Evolutionary conservation across 2,888 invertebrate species (phyloP), one percentile per base, ranked within the genome.

Genomic region (Pegoplata infirma): DNA sequence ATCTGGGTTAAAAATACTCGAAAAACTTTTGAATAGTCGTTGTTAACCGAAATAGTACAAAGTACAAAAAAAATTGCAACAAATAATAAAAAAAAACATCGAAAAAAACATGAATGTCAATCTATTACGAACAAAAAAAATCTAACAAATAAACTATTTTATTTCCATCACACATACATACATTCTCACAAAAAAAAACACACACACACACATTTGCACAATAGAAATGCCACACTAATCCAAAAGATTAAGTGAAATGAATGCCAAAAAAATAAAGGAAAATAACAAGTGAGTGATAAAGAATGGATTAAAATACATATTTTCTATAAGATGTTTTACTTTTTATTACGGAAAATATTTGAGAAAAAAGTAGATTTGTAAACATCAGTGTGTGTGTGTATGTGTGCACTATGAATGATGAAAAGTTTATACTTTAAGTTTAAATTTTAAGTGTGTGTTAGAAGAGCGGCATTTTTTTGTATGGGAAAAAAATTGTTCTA

Each of bases 241-340:
- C 63, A 10, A 12, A 28, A 40, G 75, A 75, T 75, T 68, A 69
- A 56, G 49, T 55, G 49, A 76, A 69, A 69, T 76, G 63, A 76
- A 63, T 75, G 68, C 28, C 63, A 68, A 68, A 63, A 47, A 49
- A 12, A 32, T 32, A n/a, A 4, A 12, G n/a, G n/a, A n/a, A 40
- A n/a, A 4, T n/a, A 40, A 40, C n/a, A 40, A n/a, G 3, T n/a
- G 12, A 32, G 32, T 32, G 32, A 32, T 40, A 40, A 40, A n/a
- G 36, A 40, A 40, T 40, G 36, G 36, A 40, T 40, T 40, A 40
- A 40, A 25, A 25, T 25, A 5, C 6, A 25, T 25, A n/a, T n/a
- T 40, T 40, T 40, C 5, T 25, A 25, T 40, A n/a, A 32, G 32
- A 32, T 40, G 12, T 40, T 40, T 40, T 40, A 2, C 36, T 36